Evolutionary conservation across 2,888 invertebrate genomes (phyloP).

Genomic region (Ophion costatus): DNA sequence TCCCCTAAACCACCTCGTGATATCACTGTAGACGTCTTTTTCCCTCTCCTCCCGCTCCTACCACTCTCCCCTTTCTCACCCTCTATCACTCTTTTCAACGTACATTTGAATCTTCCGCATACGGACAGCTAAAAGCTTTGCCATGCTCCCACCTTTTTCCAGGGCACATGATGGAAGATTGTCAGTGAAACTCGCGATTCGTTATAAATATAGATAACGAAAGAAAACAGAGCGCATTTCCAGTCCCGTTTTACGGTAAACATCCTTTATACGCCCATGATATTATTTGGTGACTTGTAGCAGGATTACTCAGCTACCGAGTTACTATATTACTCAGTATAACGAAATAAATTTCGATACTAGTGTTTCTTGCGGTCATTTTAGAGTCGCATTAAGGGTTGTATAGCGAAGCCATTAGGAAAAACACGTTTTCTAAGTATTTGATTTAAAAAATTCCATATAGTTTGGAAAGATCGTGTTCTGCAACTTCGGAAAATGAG

Average conservation of each 20-base stretch:
- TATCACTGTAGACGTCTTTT: slow-evolving; percentile 22
- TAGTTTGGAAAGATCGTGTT: no score
- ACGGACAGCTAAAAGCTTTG: slow-evolving; percentile 42
- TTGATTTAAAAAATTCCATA: no score
- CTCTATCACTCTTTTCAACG: not conserved
- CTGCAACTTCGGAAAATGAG: no score
- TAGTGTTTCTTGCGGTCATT: no score
- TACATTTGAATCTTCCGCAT: slow-evolving; percentile 21
- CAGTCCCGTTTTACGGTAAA: not conserved
- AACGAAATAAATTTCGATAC: no score
- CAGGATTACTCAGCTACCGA: no score
- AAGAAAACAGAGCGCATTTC: not conserved
- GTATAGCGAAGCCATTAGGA: no score
- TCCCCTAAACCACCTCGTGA: slow-evolving; percentile 38
- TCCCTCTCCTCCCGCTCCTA: not conserved
- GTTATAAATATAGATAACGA: not conserved
- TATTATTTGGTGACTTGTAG: not conserved
- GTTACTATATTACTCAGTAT: no score
- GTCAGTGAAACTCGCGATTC: not conserved
- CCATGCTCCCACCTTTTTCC: not conserved
- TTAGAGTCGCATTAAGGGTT: no score
- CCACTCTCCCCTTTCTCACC: not conserved
- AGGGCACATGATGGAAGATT: not conserved
- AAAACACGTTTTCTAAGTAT: no score
- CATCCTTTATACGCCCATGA: not conserved